Percentiles rank a stretch among this genome's conserved stretches.
Evolutionary conservation across 2,888 invertebrate genomes (phyloP).

Genomic region (Trichopria drosophilae): DNA sequence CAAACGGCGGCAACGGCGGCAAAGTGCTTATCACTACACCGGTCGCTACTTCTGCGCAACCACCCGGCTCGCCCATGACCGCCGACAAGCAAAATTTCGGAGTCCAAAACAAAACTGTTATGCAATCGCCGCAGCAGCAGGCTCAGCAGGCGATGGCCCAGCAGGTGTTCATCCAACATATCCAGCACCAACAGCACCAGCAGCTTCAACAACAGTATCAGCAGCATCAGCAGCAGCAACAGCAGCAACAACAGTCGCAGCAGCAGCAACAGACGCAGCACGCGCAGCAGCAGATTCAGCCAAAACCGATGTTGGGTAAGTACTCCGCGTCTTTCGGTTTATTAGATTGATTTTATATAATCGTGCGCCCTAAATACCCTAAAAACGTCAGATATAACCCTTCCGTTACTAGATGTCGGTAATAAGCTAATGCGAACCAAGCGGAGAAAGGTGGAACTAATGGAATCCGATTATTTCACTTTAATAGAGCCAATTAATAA

Average conservation of each 20-base stretch:
- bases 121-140: conserved; percentile 55
- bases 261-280: conserved; percentile 46
- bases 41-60: conserved; percentile 49
- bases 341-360: too few species aligned
- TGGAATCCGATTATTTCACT: too few species aligned
- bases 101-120: conserved; percentile 56
- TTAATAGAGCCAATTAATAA: too few species aligned
- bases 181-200: conserved; percentile 51
- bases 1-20: conserved; percentile 43
- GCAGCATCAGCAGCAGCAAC: conserved; percentile 51
- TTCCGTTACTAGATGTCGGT: too few species aligned
- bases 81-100: conserved; percentile 63
- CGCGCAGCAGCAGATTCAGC: conserved; percentile 61
- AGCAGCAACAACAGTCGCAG: conserved; percentile 51
- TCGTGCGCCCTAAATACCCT: too few species aligned
- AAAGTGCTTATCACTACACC: conserved; percentile 45
- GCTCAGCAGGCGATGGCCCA: conserved; percentile 40
- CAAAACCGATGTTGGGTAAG: conserved; percentile 64
- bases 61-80: conserved; percentile 63
- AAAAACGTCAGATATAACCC: too few species aligned
- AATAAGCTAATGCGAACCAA: too few species aligned
- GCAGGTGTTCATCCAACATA: conserved; percentile 41
- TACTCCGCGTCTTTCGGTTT: neutral
- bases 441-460: too few species aligned
- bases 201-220: conserved; percentile 50